Conservation (phyloP, 2,113 vertebrate genomes). For the Scolopax mira region DNA sequence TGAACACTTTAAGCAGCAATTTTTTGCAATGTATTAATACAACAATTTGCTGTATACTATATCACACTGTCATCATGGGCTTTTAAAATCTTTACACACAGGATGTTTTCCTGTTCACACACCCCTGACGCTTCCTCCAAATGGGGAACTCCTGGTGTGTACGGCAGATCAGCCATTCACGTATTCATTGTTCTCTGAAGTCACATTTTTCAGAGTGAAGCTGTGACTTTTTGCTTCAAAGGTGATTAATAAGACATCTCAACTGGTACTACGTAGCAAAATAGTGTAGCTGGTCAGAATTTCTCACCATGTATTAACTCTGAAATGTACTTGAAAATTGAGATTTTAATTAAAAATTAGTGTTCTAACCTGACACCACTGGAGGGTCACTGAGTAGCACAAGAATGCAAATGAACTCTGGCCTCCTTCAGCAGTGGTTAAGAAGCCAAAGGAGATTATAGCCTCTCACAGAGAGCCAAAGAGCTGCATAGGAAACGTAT, state of each 20-base stretch:
- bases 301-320: constrained; percentile 38
- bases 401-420: constrained; percentile 27
- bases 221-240: constrained; percentile 39
- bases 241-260: constrained; percentile 1
- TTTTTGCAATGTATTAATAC: not conserved
- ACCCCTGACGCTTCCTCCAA: not conserved
- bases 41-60: not conserved
- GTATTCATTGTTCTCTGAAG: not conserved
- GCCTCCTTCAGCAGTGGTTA: not conserved
- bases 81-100: constrained; percentile 8
- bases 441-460: not conserved
- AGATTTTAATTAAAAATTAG: constrained; percentile 58
- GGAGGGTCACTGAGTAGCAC: not conserved
- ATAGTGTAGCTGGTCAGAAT: constrained; percentile 42
- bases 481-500: not conserved
- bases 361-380: constrained; percentile 1
- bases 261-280: not conserved
- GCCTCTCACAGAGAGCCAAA: not conserved
- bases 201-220: constrained; percentile 15
- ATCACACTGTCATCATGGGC: not conserved
- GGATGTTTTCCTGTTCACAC: not conserved
- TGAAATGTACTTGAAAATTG: constrained; percentile 67
- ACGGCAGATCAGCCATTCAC: not conserved
- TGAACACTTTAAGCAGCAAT: not conserved
- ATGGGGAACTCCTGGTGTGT: not conserved